Percentiles rank a stretch among this genome's conserved stretches.
Evolutionary conservation across 2,113 vertebrate species (phyloP).

Genomic region (Amphiprion ocellaris): DNA sequence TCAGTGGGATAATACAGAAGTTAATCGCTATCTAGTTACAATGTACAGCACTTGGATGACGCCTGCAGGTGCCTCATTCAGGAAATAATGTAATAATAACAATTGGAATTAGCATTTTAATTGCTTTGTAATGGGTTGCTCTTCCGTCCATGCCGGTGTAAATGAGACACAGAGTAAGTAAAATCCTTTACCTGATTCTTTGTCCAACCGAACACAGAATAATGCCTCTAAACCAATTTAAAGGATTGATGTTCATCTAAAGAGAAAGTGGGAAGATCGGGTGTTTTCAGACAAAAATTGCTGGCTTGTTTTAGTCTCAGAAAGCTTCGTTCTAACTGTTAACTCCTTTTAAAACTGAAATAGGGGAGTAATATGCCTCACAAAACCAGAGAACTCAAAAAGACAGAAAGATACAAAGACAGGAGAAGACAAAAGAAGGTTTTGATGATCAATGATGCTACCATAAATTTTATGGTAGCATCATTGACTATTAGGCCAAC

Average conservation of each 20-base stretch:
- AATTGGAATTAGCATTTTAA: conserved; percentile 60
- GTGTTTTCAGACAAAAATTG: not conserved
- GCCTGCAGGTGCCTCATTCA: conserved; percentile 36
- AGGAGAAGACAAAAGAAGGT: no score
- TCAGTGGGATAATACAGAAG: conserved; percentile 41
- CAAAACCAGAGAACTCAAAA: not conserved
- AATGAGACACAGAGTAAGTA: conserved; percentile 10
- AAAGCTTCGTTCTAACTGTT: conserved; percentile 13
- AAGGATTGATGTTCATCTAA: not conserved
- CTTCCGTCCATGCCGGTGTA: not conserved
- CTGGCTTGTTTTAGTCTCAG: not conserved
- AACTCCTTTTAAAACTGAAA: conserved; percentile 13
- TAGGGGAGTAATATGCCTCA: not conserved
- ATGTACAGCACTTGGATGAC: conserved; percentile 16
- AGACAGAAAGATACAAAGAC: no score
- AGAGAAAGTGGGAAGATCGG: not conserved
- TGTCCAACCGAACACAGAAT: not conserved
- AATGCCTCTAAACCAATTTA: conserved; percentile 8
- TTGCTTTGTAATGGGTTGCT: conserved; percentile 39
- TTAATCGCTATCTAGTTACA: conserved; percentile 42
- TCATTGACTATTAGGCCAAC: no score
- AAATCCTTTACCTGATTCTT: not conserved
- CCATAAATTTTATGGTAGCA: no score
- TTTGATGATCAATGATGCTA: no score
- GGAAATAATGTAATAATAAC: conserved; percentile 46